Base-by-base conservation (phyloP, 2,797 vertebrate species). In the Trachurus trachurus region DNA sequence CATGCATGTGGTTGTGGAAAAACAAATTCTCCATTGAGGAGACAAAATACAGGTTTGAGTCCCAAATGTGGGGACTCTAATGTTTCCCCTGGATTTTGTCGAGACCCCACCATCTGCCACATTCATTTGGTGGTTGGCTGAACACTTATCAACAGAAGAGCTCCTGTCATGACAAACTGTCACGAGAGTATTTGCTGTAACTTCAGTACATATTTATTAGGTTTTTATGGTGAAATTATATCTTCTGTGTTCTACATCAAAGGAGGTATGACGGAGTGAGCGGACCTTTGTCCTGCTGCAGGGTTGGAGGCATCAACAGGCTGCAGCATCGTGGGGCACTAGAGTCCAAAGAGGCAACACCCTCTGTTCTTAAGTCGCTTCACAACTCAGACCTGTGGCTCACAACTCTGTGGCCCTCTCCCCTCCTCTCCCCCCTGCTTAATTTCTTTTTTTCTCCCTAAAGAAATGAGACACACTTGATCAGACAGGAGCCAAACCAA, bases 1-100 rank as follows among this genome's bases (percentile, higher is more conserved):
- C 80, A 83, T 82, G 80, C 74, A 90, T 91, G 87, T 59, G 90
- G 89, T 87, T 37, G 57, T 86, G 88, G 90, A 91, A 89, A 88
- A 81, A 90, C 89, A 83, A 92, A 90, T 87, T 84, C 76, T 79
- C 86, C 89, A 86, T 81, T 93, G 85, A 90, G 80, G 76, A 91
- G 72, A 64, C 80, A 88, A 84, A 89, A 88, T 87, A 74, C 79
- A 80, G 85, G 84, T 86, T 83, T 83, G 61, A 78, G 62, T 67
- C 78, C 82, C 69, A 81, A 72, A 82, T 75, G 71, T 71, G 73
- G 71, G 57, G 73, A 66, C 78, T 80, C 63, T 47, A 31, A 40
- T 71, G 66, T 84, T 88, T 78, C 54, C 71, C 80, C 71, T 74
- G 74, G 45, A 81, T 83, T 85, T 85, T 81, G 58, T 79, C 75